These are phyloP conservation scores for Tryphoninae sp. DNA, from an alignment of 2,888 invertebrate species.

Conservation along the genomic window DNA sequence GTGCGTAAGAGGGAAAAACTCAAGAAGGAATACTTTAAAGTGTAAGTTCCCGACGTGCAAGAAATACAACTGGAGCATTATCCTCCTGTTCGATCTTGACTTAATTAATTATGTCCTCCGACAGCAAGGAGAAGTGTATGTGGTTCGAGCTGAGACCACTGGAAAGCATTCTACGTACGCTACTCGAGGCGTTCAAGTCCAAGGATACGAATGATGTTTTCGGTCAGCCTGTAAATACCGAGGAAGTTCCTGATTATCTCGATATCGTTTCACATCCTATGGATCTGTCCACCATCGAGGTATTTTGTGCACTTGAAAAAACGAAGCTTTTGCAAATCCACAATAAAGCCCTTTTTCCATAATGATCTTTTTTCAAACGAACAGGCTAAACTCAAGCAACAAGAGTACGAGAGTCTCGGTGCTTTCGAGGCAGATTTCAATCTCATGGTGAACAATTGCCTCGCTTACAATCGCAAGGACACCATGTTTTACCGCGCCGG, in stretches of 20 bases:
- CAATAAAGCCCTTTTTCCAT: not conserved
- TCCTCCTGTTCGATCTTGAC: not conserved
- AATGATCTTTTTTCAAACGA: not conserved
- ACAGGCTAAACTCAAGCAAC: constrained; percentile 85
- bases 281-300: constrained; percentile 94
- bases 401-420: constrained; percentile 87
- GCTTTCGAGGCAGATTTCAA: constrained; percentile 95
- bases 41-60: constrained; percentile 78
- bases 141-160: constrained; percentile 92
- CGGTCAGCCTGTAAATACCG: constrained; percentile 94
- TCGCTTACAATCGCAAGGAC: constrained; percentile 97
- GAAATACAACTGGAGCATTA: too few relatives aligned
- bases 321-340: not conserved
- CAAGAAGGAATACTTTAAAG: constrained; percentile 93
- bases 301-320: constrained; percentile 45
- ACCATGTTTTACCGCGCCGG: constrained; percentile 97
- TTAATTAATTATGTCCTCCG: constrained; percentile 33
- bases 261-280: constrained; percentile 92
- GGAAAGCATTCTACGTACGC: constrained; percentile 88
- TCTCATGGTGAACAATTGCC: constrained; percentile 97
- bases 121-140: constrained; percentile 88
- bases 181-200: constrained; percentile 89
- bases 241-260: constrained; percentile 95
- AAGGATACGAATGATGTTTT: constrained; percentile 94
- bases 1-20: constrained; percentile 97